Evolutionary conservation across 2,113 vertebrate species (phyloP).

Genomic region (Prolemur simus): DNA sequence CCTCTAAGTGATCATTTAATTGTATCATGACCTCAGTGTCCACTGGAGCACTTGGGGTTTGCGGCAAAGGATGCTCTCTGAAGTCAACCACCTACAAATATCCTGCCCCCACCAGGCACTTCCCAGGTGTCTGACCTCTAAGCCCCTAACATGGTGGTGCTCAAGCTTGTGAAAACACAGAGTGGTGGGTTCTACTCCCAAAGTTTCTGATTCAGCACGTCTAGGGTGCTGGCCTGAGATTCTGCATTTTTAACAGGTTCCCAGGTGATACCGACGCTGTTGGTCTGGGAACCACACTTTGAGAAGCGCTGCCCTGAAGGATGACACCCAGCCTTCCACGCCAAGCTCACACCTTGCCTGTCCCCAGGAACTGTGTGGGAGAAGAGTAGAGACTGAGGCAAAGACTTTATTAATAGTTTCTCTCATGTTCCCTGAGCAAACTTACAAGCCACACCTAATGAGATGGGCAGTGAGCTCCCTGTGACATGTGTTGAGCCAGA

Average conservation of each 20-base stretch:
- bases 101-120: neutral
- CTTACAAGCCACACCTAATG: neutral
- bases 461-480: neutral
- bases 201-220: neutral
- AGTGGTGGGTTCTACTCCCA: neutral
- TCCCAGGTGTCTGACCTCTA: neutral
- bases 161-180: neutral
- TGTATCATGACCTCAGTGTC: neutral
- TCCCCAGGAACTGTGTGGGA: neutral
- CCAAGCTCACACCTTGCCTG: neutral
- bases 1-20: slow-evolving; percentile 54
- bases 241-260: neutral
- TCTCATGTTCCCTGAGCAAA: neutral
- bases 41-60: neutral
- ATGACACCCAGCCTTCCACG: neutral
- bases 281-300: neutral
- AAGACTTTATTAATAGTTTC: neutral
- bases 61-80: neutral
- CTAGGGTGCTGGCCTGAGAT: neutral
- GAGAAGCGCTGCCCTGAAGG: neutral
- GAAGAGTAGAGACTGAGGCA: neutral
- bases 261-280: neutral
- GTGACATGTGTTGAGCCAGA: neutral
- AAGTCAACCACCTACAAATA: neutral
- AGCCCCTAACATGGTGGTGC: neutral